phyloP scores from a whole-genome alignment of 2,113 vertebrate genomes.

The Raja brachyura region DNA sequence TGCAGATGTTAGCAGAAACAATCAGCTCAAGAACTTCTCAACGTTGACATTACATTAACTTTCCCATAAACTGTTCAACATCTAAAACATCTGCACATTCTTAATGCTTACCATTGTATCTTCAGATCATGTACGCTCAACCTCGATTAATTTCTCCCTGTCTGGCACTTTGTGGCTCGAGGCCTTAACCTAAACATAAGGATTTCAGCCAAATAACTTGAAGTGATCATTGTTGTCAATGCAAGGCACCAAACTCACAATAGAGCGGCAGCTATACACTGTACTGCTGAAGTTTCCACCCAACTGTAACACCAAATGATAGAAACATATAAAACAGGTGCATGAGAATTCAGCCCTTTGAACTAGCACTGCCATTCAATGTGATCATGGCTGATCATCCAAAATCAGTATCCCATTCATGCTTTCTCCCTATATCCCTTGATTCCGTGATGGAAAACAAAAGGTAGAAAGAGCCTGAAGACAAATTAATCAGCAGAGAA shows the following conservation, averaged over 20 bases:
- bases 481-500: background rate
- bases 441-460: background rate
- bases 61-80: background rate
- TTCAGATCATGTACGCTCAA: background rate
- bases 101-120: background rate
- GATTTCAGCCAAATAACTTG: background rate
- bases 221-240: background rate
- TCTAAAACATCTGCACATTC: background rate
- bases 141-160: background rate
- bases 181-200: background rate
- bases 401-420: no score
- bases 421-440: background rate
- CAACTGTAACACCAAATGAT: no score
- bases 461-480: background rate
- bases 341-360: no score
- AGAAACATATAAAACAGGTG: no score
- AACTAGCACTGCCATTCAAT: no score
- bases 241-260: no score
- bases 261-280: no score
- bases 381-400: no score
- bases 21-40: background rate
- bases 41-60: background rate
- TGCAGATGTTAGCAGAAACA: background rate
- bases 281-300: background rate
- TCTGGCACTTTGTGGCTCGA: background rate